Conservation (phyloP, 2,888 invertebrate genomes). For the Euphydryas editha region DNA sequence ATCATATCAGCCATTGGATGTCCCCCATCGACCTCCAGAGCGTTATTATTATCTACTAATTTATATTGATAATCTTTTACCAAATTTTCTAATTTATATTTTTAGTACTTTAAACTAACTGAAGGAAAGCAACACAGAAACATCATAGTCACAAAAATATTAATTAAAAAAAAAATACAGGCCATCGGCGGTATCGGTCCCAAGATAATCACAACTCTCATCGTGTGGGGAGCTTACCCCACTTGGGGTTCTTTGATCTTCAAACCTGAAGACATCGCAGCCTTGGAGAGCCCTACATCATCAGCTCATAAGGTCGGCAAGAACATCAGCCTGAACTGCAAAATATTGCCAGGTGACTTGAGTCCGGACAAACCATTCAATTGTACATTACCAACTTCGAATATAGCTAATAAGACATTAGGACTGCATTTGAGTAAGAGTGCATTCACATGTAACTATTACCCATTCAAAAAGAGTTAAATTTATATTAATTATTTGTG, state of each 20-base stretch:
- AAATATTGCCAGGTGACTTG: conserved; percentile 45
- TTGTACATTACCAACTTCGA: conserved; percentile 50
- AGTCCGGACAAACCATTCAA: conserved; percentile 47
- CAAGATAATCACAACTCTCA: conserved; percentile 88
- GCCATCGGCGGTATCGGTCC: conserved; percentile 91
- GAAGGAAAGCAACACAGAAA: background rate
- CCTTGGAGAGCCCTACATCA: conserved; percentile 24
- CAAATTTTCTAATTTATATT: no score
- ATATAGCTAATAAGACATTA: conserved; percentile 36
- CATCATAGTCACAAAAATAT: no score
- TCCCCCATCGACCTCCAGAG: no score
- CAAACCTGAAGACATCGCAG: conserved; percentile 50
- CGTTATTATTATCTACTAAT: no score
- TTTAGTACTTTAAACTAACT: background rate
- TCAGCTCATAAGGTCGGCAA: conserved; percentile 25
- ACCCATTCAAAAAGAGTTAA: conserved; percentile 45
- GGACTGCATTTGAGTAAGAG: conserved; percentile 48
- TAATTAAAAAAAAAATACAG: conserved; percentile 59
- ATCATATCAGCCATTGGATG: no score
- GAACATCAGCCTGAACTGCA: conserved; percentile 51
- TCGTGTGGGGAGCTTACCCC: conserved; percentile 89
- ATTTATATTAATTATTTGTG: background rate
- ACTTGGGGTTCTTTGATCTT: conserved; percentile 89
- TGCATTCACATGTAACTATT: conserved; percentile 56
- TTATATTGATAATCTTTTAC: no score